A percentile compares a stretch with the other conserved stretches of the same genome.
Evolutionary conservation across 2,113 vertebrate genomes (phyloP).

Genomic region (Clarias gariepinus): DNA sequence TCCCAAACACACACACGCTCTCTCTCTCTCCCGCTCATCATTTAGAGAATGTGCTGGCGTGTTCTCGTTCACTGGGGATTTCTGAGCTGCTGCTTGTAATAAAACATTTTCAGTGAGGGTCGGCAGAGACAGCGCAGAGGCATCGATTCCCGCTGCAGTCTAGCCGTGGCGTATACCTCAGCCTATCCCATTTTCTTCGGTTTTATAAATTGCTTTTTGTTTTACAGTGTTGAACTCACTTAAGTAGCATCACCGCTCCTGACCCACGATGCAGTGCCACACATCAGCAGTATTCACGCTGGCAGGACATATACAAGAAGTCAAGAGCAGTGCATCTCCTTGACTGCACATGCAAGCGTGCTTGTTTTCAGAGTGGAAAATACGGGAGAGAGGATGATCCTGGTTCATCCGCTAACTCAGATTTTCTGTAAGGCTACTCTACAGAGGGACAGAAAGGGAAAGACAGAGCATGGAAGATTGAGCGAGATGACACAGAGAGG

Average conservation of each 20-base stretch:
- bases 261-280: conserved; percentile 23
- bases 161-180: conserved; percentile 46
- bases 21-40: conserved; percentile 14
- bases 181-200: background rate
- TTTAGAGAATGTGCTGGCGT: conserved; percentile 36
- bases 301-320: background rate
- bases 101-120: conserved; percentile 27
- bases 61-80: conserved; percentile 32
- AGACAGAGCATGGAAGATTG: background rate
- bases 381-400: background rate
- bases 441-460: background rate
- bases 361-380: conserved; percentile 16
- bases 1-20: conserved; percentile 19
- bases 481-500: background rate
- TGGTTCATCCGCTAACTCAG: background rate
- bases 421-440: background rate
- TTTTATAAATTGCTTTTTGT: conserved; percentile 8
- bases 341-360: conserved; percentile 8
- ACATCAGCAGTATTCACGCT: conserved; percentile 8
- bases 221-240: conserved; percentile 27
- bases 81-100: conserved; percentile 43
- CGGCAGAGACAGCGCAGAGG: conserved; percentile 20
- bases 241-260: background rate
- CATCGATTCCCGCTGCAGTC: conserved; percentile 60
- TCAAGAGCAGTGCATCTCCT: conserved; percentile 11